A percentile compares a stretch with the other conserved stretches of the same genome.
These are phyloP conservation scores for Cyaniris semiargus DNA, from an alignment of 2,888 invertebrate species.

Conservation along the genomic window DNA sequence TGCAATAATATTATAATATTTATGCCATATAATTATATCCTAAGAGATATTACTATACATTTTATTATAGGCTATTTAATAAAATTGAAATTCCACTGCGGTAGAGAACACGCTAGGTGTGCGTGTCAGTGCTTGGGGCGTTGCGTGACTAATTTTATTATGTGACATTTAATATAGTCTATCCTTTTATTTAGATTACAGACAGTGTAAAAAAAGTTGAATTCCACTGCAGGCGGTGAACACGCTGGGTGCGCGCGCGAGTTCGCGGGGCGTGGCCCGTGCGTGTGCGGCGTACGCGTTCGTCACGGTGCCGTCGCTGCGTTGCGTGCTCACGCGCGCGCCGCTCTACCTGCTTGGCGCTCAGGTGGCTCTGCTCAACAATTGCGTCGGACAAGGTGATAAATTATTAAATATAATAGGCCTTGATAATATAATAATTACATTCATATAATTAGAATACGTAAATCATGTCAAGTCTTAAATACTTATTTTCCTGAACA, in stretches of 20 bases:
- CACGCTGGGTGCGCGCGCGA: slow-evolving; percentile 89
- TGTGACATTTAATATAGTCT: too few relatives aligned
- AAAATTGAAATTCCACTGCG: slow-evolving; percentile 7
- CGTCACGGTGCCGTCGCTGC: slow-evolving; percentile 97
- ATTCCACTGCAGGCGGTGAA: slow-evolving; percentile 38
- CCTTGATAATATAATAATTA: too few relatives aligned
- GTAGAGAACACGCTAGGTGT: slow-evolving; percentile 79
- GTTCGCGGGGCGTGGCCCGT: slow-evolving; percentile 89
- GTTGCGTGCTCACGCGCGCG: slow-evolving; percentile 87
- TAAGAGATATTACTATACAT: too few relatives aligned
- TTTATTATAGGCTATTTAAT: too few relatives aligned
- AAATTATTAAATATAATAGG: not conserved
- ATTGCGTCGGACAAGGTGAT: slow-evolving; percentile 94
- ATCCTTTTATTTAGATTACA: too few relatives aligned
- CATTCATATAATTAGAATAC: too few relatives aligned
- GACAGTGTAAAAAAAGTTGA: not conserved
- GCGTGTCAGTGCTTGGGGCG: slow-evolving; percentile 90
- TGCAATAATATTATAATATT: too few relatives aligned
- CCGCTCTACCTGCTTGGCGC: slow-evolving; percentile 93
- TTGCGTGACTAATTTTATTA: slow-evolving; percentile 83
- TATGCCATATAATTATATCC: too few relatives aligned
- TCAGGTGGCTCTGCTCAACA: slow-evolving; percentile 93
- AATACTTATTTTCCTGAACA: too few relatives aligned
- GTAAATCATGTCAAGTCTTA: too few relatives aligned
- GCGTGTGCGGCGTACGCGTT: slow-evolving; percentile 98